phyloP scores from a whole-genome alignment of 2,888 invertebrate species.

The Caenorhabditis panamensis region DNA sequence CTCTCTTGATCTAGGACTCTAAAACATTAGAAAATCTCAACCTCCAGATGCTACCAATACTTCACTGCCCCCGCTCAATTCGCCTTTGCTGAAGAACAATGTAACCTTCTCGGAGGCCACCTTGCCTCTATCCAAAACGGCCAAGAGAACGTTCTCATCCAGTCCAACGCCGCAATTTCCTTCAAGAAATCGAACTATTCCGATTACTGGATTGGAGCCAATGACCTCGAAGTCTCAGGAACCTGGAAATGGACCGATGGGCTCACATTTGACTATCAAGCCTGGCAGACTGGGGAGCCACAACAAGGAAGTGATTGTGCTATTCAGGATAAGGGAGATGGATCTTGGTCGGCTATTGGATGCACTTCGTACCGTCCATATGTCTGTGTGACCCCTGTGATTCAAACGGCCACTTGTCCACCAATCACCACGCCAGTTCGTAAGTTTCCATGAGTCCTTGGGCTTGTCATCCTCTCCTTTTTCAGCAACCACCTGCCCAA shows the following conservation, averaged over 20 bases:
- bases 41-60: conserved; percentile 60
- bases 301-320: conserved; percentile 48
- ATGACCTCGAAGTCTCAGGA: conserved; percentile 49
- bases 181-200: conserved; percentile 57
- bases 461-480: neutral
- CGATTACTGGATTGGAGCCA: conserved; percentile 61
- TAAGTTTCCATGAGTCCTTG: conserved; percentile 22
- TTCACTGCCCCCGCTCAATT: conserved; percentile 60
- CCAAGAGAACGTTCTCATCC: conserved; percentile 45
- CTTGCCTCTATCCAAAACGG: conserved; percentile 57
- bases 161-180: conserved; percentile 34
- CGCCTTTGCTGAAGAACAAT: conserved; percentile 60
- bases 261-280: conserved; percentile 26
- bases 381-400: conserved; percentile 57
- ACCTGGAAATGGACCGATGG: conserved; percentile 62
- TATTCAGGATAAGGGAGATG: conserved; percentile 40
- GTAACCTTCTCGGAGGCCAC: conserved; percentile 50
- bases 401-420: conserved; percentile 52
- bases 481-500: conserved; percentile 56
- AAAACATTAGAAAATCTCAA: no score
- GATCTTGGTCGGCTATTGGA: conserved; percentile 50
- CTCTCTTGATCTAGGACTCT: no score
- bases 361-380: conserved; percentile 51
- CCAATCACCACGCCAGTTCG: conserved; percentile 58
- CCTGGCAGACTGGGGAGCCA: conserved; percentile 52